A percentile compares a stretch with the other conserved stretches of the same genome.
Conservation (phyloP, 2,888 invertebrate species). For the Hirtodrosophila cameraria region DNA sequence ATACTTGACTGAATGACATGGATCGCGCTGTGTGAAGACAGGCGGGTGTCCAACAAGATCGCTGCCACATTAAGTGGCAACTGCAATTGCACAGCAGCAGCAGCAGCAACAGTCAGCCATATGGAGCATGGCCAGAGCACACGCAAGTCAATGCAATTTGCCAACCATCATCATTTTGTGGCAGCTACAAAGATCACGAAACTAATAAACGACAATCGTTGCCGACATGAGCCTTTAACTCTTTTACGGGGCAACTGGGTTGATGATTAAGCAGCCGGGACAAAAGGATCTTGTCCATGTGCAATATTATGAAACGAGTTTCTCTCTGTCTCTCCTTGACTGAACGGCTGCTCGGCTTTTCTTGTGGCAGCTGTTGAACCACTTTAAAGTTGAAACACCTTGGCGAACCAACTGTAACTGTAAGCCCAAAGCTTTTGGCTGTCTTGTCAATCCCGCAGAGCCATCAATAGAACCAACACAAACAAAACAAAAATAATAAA, state of each 20-base stretch:
- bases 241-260: constrained; percentile 11
- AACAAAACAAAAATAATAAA: constrained; percentile 2
- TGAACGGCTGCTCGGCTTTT: neutral
- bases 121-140: constrained; percentile 51
- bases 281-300: constrained; percentile 17
- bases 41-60: neutral
- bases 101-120: constrained; percentile 39
- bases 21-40: neutral
- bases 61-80: constrained; percentile 12
- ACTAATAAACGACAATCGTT: constrained; percentile 62
- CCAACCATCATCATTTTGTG: constrained; percentile 62
- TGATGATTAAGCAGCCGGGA: constrained; percentile 27
- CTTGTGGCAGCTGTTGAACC: constrained; percentile 56
- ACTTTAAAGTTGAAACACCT: constrained; percentile 31
- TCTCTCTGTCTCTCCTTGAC: no score
- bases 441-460: constrained; percentile 6
- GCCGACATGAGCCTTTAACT: constrained; percentile 1
- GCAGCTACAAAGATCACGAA: constrained; percentile 43
- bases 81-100: neutral
- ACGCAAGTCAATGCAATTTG: constrained; percentile 60
- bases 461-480: constrained; percentile 12
- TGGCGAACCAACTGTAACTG: constrained; percentile 18
- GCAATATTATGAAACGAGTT: constrained; percentile 39
- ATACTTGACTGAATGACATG: constrained; percentile 23
- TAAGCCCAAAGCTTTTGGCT: constrained; percentile 9